phyloP scores from a whole-genome alignment of 2,113 vertebrate genomes.

The Caranx ignobilis region DNA sequence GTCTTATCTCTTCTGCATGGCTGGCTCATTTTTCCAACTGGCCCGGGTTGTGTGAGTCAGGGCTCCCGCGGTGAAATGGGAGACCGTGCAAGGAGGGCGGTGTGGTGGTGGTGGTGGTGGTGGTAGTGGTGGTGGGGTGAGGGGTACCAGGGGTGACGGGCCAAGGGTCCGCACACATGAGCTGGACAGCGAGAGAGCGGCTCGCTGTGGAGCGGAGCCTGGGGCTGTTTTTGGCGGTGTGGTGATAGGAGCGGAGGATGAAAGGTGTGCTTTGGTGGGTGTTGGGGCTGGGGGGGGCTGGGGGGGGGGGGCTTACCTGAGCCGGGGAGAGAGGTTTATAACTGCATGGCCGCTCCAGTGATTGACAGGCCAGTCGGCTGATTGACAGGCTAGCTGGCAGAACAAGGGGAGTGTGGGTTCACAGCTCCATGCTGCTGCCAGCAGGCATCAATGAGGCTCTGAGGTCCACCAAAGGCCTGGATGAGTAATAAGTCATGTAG shows the following conservation, averaged over 20 bases:
- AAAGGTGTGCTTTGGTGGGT: background rate
- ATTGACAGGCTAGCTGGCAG: constrained; percentile 56
- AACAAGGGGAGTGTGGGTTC: constrained; percentile 37
- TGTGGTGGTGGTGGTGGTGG: too few species aligned
- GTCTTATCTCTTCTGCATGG: constrained; percentile 67
- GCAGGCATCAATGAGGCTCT: constrained; percentile 49
- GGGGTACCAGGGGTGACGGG: constrained; percentile 8
- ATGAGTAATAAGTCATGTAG: constrained; percentile 70
- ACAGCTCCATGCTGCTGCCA: constrained; percentile 37
- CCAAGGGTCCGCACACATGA: constrained; percentile 26
- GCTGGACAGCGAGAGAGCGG: constrained; percentile 12
- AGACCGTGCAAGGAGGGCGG: constrained; percentile 25
- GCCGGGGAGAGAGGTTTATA: background rate
- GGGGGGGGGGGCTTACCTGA: constrained; percentile 8
- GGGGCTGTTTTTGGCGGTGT: constrained; percentile 14
- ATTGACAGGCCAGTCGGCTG: constrained; percentile 41
- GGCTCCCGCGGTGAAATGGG: constrained; percentile 68
- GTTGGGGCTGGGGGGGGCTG: too few species aligned
- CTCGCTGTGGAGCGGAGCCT: background rate
- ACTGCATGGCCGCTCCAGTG: constrained; percentile 26
- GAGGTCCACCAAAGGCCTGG: constrained; percentile 61
- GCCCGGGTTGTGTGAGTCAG: constrained; percentile 66
- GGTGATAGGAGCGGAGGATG: constrained; percentile 1
- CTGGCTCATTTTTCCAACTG: constrained; percentile 71
- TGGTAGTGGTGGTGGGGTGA: too few species aligned